Evolutionary conservation across 2,113 vertebrate species (phyloP), one percentile per base, ranked within the genome.

Genomic region (Menura novaehollandiae): DNA sequence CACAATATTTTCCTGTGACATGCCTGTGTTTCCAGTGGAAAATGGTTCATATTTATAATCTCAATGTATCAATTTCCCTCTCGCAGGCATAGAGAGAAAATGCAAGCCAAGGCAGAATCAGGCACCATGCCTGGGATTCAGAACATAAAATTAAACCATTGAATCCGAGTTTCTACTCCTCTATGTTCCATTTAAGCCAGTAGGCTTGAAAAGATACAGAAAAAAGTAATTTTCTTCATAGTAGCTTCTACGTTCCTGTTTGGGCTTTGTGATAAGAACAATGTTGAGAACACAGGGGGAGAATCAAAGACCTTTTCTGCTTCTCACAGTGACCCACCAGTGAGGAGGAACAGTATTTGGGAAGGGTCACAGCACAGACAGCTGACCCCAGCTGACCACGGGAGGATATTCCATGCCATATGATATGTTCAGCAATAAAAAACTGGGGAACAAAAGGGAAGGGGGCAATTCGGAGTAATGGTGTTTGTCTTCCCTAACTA

Each of bases 401-500:
- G 35, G 23, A 64, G 22, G n/a, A 44, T 59, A 51, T 59, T 59
- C 43, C 33, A 24, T 17, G 21, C 19, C 7, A 3, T 32, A 10
- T 13, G 43, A 53, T 15, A 13, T 58, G 15, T 43, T 63, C 15
- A 63, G 32, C 16, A 62, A 43, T 8, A 62, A 67, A 63, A 75
- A 58, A 2, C 10, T 15, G 11, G 9, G 4, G 7, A 88, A 58
- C 46, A 53, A 62, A 18, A 9, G 23, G 8, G 9, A 13, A 8
- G 6, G 3, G 3, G 4, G 13, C 15, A 12, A 6, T 32, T 86
- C 0, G 5, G 81, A 26, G 13, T 63, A 17, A n/a, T 11, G 13
- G 3, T 18, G 6, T 60, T 71, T 62, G 13, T 67, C n/a, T 58
- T 52, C 30, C 41, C 15, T 56, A 26, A 8, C n/a, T 56, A 5